These are phyloP conservation scores for Eucriotettix oculatus DNA, from an alignment of 2,888 invertebrate species.

Conservation along the genomic window DNA sequence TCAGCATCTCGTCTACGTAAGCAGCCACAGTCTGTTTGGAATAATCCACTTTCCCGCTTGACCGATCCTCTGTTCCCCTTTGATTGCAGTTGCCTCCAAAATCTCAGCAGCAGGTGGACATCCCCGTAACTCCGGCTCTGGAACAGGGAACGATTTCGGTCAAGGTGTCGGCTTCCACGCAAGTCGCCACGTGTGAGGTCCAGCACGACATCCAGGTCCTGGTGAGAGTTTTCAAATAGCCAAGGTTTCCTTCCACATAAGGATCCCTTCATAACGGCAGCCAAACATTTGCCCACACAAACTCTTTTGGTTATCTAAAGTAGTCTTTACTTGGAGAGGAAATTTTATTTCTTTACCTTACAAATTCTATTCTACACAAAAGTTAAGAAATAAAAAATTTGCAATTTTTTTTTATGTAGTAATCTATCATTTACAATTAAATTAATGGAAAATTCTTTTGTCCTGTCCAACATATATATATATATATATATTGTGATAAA, in stretches of 20 bases:
- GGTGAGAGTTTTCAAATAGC: slow-evolving; percentile 17
- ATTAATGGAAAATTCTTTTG: neutral
- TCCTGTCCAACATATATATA: neutral
- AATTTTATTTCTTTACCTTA: too few relatives aligned
- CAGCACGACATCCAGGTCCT: slow-evolving; percentile 20
- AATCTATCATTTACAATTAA: neutral
- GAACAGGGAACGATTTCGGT: slow-evolving; percentile 28
- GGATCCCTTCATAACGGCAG: too few relatives aligned
- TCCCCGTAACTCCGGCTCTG: slow-evolving; percentile 32
- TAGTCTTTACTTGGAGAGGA: too few relatives aligned
- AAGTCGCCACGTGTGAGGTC: slow-evolving; percentile 24
- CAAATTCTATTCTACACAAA: too few relatives aligned
- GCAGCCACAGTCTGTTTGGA: neutral
- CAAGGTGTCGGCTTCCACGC: slow-evolving; percentile 29
- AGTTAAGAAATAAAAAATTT: too few relatives aligned
- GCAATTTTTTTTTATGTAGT: too few relatives aligned
- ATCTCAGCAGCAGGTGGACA: slow-evolving; percentile 25
- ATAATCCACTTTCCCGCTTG: too few relatives aligned
- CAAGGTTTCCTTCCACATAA: too few relatives aligned
- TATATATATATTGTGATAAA: too few relatives aligned
- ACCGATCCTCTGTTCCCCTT: neutral
- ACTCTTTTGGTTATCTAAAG: neutral
- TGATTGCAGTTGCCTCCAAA: slow-evolving; percentile 17
- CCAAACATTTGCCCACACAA: too few relatives aligned
- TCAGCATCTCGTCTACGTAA: slow-evolving; percentile 32